phyloP scores from a whole-genome alignment of 2,113 vertebrate species.

The Megaceryle torquata region DNA sequence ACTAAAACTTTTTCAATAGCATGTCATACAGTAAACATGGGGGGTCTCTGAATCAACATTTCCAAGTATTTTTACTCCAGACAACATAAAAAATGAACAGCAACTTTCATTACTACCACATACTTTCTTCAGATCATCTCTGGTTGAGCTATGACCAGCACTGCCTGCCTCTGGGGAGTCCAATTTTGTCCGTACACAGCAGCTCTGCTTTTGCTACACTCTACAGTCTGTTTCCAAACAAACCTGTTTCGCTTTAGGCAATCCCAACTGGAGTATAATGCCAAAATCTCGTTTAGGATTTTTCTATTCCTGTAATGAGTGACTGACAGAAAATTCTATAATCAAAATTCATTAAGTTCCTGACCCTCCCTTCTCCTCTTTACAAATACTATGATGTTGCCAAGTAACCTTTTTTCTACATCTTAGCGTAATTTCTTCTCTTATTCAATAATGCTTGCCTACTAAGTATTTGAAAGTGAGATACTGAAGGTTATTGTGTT shows the following conservation, averaged over 20 bases:
- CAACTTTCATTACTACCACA: background rate
- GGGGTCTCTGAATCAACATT: background rate
- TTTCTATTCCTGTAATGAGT: background rate
- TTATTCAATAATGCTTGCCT: background rate
- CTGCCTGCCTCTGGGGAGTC: background rate
- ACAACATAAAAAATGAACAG: background rate
- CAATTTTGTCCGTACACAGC: background rate
- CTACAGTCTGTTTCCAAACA: background rate
- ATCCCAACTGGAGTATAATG: background rate
- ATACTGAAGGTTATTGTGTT: slow-evolving; percentile 2
- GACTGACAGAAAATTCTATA: slow-evolving; percentile 1
- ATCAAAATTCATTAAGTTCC: slow-evolving; percentile 3
- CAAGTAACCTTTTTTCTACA: slow-evolving; percentile 11
- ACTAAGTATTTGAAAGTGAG: background rate
- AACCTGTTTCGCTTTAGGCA: background rate
- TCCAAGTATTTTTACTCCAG: background rate
- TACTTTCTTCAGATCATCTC: background rate
- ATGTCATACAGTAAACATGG: background rate
- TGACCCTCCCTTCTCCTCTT: background rate
- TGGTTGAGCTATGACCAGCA: background rate
- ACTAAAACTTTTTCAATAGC: background rate
- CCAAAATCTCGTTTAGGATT: background rate
- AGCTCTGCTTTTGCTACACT: background rate
- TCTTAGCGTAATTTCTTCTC: slow-evolving; percentile 6
- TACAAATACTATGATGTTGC: background rate